Evolutionary conservation across 2,888 invertebrate species (phyloP), one percentile per base, ranked within the genome.

Genomic region (Timandra comae): DNA sequence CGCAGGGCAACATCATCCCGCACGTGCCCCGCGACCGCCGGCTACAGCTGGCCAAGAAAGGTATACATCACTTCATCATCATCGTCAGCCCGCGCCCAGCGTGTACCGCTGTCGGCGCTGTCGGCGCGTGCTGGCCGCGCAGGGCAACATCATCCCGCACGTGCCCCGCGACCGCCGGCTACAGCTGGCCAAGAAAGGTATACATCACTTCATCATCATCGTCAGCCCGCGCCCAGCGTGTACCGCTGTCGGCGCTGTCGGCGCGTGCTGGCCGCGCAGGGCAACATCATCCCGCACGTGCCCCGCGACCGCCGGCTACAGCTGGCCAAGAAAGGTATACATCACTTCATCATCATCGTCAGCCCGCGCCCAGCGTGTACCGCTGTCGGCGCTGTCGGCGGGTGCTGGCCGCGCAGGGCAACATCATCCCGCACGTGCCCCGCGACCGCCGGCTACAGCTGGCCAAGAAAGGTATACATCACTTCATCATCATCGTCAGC

Each of bases 31-130:
- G n/a, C n/a, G n/a, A n/a, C n/a, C n/a, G n/a, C n/a, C n/a, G n/a
- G n/a, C n/a, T n/a, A n/a, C n/a, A n/a, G n/a, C n/a, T n/a, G n/a
- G n/a, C n/a, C n/a, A n/a, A n/a, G n/a, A n/a, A n/a, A n/a, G n/a
- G n/a, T n/a, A n/a, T n/a, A n/a, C n/a, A n/a, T n/a, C n/a, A n/a
- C n/a, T n/a, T n/a, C n/a, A n/a, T n/a, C n/a, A n/a, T n/a, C n/a
- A n/a, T n/a, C n/a, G n/a, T n/a, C 88, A 91, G 49, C 95, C 95
- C 0, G 94, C 95, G 52, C 94, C 95, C 1, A 89, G 91, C 32
- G 94, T 94, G 5, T 96, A 94, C 75, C 89, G 94, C 41, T 96
- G 96, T 67, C 91, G 88, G 62, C 92, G 91, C 61, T 96, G 96
- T 67, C 88, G 93, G 38, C 88, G 95, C 20, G 88, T 95, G 11